Conservation (phyloP, 2,113 vertebrate species). For the Danio rerio region GRCz12tu NC_133197.1:1020001-1020500, state of each 20-base stretch:
- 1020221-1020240: neutral
- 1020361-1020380: no score
- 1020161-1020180: neutral
- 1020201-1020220: neutral
- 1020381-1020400: no score
- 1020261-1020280: neutral
- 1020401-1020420: no score
- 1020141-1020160: neutral
- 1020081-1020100: neutral
- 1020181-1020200: neutral
- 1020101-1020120: constrained; percentile 13
- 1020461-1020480: no score
- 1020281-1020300: neutral
- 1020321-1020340: no score
- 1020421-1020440: no score
- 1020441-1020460: no score
- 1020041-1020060: neutral
- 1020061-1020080: neutral
- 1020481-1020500: no score
- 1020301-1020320: neutral
- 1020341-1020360: no score
- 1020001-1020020: neutral
- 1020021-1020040: neutral
- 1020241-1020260: constrained; percentile 4
- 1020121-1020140: neutral